Percentiles rank a stretch among this genome's conserved stretches.
phyloP scores from a whole-genome alignment of 1,140 invertebrate genomes.

The Wasmannia auropunctata region DNA sequence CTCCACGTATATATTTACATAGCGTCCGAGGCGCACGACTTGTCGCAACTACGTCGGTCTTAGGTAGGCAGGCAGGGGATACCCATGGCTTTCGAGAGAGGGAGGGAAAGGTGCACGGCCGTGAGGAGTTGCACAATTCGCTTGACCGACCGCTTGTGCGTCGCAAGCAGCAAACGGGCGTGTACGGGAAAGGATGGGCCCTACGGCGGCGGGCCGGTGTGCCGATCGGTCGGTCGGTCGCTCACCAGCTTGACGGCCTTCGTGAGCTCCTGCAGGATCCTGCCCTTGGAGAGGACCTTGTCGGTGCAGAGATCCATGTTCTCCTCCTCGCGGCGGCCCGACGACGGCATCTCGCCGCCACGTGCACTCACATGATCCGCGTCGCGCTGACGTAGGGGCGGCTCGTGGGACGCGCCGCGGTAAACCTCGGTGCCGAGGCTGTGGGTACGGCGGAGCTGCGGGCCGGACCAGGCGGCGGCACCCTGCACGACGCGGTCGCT shows the following conservation, averaged over 20 bases:
- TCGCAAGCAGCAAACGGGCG: not conserved
- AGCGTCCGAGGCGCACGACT: not conserved
- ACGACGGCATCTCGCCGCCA: conserved; percentile 76
- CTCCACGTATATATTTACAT: too few species aligned
- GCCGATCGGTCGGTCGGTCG: conserved; percentile 17
- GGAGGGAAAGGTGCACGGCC: not conserved
- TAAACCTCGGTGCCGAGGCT: conserved; percentile 12
- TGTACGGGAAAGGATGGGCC: not conserved
- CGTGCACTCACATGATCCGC: conserved; percentile 76
- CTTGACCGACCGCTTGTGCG: not conserved
- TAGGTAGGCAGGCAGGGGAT: not conserved
- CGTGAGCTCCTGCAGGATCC: conserved; percentile 84
- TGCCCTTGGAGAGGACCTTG: conserved; percentile 83
- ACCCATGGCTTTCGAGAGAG: not conserved
- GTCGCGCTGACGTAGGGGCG: conserved; percentile 39
- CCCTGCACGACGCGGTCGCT: conserved; percentile 53
- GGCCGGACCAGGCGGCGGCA: conserved; percentile 39
- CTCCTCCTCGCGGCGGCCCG: conserved; percentile 75
- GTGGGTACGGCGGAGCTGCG: conserved; percentile 19
- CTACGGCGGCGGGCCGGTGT: not conserved
- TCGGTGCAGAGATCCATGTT: conserved; percentile 83
- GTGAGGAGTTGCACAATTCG: not conserved
- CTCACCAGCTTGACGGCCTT: conserved; percentile 85
- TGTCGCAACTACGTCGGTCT: not conserved
- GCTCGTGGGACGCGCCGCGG: conserved; percentile 18